Percentiles rank a stretch among this genome's conserved stretches.
These are phyloP conservation scores for Acropternis orthonyx DNA, from an alignment of 2,797 vertebrate genomes.

Conservation along the genomic window DNA sequence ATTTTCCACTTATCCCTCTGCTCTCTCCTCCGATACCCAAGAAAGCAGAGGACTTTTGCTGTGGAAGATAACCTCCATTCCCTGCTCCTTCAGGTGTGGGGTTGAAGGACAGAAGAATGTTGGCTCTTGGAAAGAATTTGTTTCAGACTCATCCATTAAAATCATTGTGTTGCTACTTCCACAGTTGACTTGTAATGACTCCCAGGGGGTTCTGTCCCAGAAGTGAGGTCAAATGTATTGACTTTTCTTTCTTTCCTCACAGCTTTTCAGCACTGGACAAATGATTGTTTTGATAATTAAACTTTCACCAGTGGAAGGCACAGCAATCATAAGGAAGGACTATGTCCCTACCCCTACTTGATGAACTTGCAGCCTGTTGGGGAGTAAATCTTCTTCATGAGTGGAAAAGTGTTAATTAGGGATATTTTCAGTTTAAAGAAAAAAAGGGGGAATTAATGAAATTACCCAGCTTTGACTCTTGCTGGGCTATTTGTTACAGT, in stretches of 20 bases:
- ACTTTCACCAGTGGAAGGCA: not conserved
- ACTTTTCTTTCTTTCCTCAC: not conserved
- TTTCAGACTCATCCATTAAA: slow-evolving; percentile 44
- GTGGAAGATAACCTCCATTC: not conserved
- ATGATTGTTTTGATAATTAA: slow-evolving; percentile 26
- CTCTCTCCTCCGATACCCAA: not conserved
- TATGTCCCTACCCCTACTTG: not conserved
- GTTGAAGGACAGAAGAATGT: not conserved
- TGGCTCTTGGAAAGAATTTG: slow-evolving; percentile 23
- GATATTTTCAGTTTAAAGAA: not conserved
- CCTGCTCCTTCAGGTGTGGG: not conserved
- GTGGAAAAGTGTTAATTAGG: not conserved
- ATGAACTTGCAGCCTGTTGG: not conserved
- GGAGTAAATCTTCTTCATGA: not conserved
- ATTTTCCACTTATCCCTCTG: not conserved
- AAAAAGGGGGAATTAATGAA: not conserved
- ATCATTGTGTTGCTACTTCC: slow-evolving; percentile 24
- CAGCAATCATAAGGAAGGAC: not conserved
- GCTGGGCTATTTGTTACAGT: not conserved
- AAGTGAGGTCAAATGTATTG: slow-evolving; percentile 31
- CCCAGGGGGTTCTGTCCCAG: slow-evolving; percentile 21
- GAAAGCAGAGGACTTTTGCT: not conserved
- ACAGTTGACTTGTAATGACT: slow-evolving; percentile 36
- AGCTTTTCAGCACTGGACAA: slow-evolving; percentile 31
- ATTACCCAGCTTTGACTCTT: not conserved